Base-by-base conservation (phyloP, 53 echinoderm and acorn worm genomes). In the Patiria pectinifera region DNA sequence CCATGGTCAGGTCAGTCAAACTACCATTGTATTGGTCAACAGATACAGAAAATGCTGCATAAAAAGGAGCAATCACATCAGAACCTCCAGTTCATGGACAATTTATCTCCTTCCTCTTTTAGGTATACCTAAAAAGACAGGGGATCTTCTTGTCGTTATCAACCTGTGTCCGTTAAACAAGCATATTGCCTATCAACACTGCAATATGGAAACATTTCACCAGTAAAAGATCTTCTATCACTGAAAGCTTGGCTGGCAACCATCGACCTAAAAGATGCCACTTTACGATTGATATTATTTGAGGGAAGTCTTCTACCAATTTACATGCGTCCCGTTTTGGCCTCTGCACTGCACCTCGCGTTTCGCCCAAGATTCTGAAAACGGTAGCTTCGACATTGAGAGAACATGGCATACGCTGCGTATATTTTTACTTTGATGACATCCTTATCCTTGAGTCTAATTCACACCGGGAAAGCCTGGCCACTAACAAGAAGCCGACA, bases 151-250 rank as follows among this genome's bases (percentile, higher is more conserved):
- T 59, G 59, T 59, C n/a, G 59, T 82, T 59, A 16, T 82, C 23
- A 82, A 82, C 24, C 45, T 82, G 2, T 19, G 59, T 18, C 60
- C 58, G 21, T n/a, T 82, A 3, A 82, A 82, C 24, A 18, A n/a
- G 53, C 59, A 18, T 59, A 59, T 82, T 6, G 19, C 82, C 11
- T 82, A 82, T n/a, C n/a, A 82, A 59, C 82, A 82, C 60, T 82
- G 53, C 82, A 82, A 82, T n/a, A 82, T 82, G 82, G 82, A 82
- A 59, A 59, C 22, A 35, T 35, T 35, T 35, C 35, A 35, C 35
- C 1, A 35, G 35, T 35, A 35, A 35, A 35, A 35, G 35, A 35
- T 35, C 35, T 35, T 35, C 35, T 35, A 35, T 35, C 35, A 35
- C 35, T 35, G 35, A 35, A 35, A 35, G 82, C 53, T 59, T 82